Evolutionary conservation across 2,888 invertebrate species (phyloP), one percentile per base, ranked within the genome.

Genomic region (Amiota communis): DNA sequence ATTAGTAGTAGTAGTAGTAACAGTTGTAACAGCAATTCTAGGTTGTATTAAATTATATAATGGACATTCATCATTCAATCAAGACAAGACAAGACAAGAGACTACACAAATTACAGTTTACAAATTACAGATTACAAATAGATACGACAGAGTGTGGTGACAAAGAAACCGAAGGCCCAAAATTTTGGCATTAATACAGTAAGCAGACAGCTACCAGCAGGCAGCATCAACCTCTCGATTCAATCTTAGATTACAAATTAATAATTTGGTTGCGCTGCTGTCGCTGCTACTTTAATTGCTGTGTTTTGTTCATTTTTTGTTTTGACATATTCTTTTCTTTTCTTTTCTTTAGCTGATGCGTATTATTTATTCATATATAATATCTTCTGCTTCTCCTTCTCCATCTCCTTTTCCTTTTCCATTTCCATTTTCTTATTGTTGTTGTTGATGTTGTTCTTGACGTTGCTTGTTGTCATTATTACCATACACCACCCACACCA

Each of bases 31-130:
- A 70, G 59, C 72, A 77, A 74, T 75, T 76, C 81, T 79, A 83
- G 83, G 80, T 81, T 79, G 80, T 82, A 82, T 80, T 82, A 82
- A 82, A 82, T 81, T 84, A 81, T 82, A 83, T 81, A 81, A 36
- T 36, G 36, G 36, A 36, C 36, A 36, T 36, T 36, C 36, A 36
- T 36, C 20, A 12, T 59, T 59, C 20, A 11, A 59, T 15, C n/a
- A 59, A 59, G 20, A 15, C 15, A 59, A 11, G 9, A 20, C 8
- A 59, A 3, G 9, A 11, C 15, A 15, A 17, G 4, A n/a, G n/a
- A n/a, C n/a, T n/a, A n/a, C n/a, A n/a, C n/a, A n/a, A n/a, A n/a
- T n/a, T 23, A 23, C 23, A 23, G 23, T 23, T 23, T 23, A 23
- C 23, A 23, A 23, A 23, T 23, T 17, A 20, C 59, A 17, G 20